phyloP scores from a whole-genome alignment of 2,888 invertebrate genomes.

The Actias luna region DNA sequence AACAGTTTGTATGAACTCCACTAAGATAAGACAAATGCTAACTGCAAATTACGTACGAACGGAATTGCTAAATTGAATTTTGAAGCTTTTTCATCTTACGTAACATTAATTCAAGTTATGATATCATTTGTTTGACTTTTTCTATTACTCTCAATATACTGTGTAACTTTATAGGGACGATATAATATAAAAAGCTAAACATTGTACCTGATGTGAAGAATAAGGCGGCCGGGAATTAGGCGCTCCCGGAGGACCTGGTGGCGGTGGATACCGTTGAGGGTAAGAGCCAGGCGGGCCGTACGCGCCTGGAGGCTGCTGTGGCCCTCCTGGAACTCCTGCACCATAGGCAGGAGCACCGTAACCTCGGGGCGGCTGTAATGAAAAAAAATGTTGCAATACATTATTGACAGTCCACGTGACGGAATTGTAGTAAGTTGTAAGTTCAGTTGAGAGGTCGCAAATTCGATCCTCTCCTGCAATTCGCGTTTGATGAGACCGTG shows the following conservation, averaged over 20 bases:
- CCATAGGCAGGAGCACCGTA: slow-evolving; percentile 79
- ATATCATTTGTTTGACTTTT: too few relatives aligned
- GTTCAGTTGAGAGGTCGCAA: too few relatives aligned
- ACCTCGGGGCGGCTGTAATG: slow-evolving; percentile 69
- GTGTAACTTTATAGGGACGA: not conserved
- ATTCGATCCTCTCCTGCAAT: too few relatives aligned
- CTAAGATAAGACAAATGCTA: too few relatives aligned
- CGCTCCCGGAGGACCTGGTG: slow-evolving; percentile 69
- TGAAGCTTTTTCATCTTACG: too few relatives aligned
- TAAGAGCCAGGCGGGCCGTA: slow-evolving; percentile 83
- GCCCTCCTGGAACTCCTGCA: slow-evolving; percentile 70
- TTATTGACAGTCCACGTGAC: not conserved
- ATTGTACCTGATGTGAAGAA: slow-evolving; percentile 72
- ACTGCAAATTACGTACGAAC: too few relatives aligned
- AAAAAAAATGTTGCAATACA: slow-evolving; percentile 17
- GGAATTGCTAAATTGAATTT: too few relatives aligned
- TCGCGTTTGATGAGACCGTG: too few relatives aligned
- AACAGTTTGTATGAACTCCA: too few relatives aligned
- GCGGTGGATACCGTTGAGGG: slow-evolving; percentile 78
- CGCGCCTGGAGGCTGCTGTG: slow-evolving; percentile 72
- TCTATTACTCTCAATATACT: too few relatives aligned
- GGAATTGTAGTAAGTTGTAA: too few relatives aligned
- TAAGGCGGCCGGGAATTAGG: slow-evolving; percentile 75
- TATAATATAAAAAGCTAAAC: not conserved
- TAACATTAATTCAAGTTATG: too few relatives aligned